phyloP scores from a whole-genome alignment of 2,797 vertebrate genomes.

The Coregonus suidteri region DNA sequence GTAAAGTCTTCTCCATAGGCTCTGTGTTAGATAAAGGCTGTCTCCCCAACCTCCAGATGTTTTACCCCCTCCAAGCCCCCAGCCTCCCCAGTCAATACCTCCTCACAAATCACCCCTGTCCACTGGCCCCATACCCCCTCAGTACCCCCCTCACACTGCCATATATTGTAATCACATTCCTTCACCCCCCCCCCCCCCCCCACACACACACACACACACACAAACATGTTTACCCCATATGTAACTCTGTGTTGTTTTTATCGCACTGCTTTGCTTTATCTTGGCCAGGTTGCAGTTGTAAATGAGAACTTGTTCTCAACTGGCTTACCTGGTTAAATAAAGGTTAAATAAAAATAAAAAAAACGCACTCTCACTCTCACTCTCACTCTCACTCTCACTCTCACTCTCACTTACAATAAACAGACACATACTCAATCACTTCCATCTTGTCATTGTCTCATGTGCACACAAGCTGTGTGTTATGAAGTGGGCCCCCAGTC shows the following conservation, averaged over 20 bases:
- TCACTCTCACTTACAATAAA: neutral
- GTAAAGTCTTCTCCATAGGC: conserved; percentile 3
- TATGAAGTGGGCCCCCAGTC: conserved; percentile 22
- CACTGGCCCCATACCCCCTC: conserved; percentile 18
- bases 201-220: neutral
- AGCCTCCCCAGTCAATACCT: conserved; percentile 40
- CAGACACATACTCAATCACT: conserved; percentile 1
- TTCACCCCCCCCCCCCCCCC: conserved; percentile 7
- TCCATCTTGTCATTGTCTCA: neutral
- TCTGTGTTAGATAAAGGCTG: conserved; percentile 19
- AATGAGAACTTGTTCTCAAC: no score
- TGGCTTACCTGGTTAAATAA: no score
- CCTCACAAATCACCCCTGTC: conserved; percentile 51
- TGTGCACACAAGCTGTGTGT: conserved; percentile 28
- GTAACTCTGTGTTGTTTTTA: no score
- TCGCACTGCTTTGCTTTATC: no score
- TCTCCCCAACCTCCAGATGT: conserved; percentile 51
- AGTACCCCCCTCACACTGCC: conserved; percentile 28
- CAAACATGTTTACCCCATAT: no score
- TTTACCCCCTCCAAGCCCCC: conserved; percentile 40
- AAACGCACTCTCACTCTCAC: no score
- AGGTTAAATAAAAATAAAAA: no score
- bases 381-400: neutral
- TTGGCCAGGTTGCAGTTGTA: no score
- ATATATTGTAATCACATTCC: conserved; percentile 32